Conservation (phyloP, 2,888 invertebrate genomes). For the Epistrophella euchroma region DNA sequence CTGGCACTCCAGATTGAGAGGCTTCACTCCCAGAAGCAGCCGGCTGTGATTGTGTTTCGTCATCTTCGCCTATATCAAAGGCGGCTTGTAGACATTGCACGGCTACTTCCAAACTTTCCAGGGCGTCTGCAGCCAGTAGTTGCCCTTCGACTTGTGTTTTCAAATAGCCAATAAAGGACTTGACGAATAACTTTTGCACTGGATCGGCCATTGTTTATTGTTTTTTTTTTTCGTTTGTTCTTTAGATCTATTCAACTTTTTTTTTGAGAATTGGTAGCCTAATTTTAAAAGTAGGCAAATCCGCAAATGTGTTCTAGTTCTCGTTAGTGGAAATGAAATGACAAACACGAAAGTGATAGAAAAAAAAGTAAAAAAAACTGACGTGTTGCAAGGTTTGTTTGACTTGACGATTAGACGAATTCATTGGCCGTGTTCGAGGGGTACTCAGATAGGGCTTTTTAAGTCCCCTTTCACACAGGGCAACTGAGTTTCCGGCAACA, state of each 20-base stretch:
- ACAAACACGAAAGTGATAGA: too few relatives aligned
- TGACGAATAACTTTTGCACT: slow-evolving; percentile 82
- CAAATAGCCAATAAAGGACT: slow-evolving; percentile 82
- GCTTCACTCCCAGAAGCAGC: slow-evolving; percentile 65
- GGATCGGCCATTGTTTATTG: slow-evolving; percentile 80
- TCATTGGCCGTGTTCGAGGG: too few relatives aligned
- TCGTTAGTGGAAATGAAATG: slow-evolving; percentile 25
- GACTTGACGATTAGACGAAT: too few relatives aligned
- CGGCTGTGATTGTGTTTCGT: slow-evolving; percentile 73
- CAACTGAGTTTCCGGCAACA: too few relatives aligned
- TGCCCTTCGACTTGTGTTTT: slow-evolving; percentile 81
- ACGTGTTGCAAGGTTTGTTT: slow-evolving; percentile 10
- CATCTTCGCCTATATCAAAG: slow-evolving; percentile 87
- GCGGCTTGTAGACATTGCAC: slow-evolving; percentile 97
- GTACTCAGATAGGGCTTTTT: too few relatives aligned
- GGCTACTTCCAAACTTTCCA: slow-evolving; percentile 91
- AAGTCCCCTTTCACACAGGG: too few relatives aligned
- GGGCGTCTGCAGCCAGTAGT: slow-evolving; percentile 81
- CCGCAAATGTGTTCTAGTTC: slow-evolving; percentile 43
- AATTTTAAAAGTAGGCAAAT: slow-evolving; percentile 15
- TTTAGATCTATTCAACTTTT: too few relatives aligned
- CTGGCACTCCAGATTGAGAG: slow-evolving; percentile 45
- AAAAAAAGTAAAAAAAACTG: neutral
- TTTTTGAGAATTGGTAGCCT: slow-evolving; percentile 21
- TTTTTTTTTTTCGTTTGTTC: neutral